A percentile compares a stretch with the other conserved stretches of the same genome.
phyloP scores from a whole-genome alignment of 2,888 invertebrate genomes.

The Orthosia cruda region DNA sequence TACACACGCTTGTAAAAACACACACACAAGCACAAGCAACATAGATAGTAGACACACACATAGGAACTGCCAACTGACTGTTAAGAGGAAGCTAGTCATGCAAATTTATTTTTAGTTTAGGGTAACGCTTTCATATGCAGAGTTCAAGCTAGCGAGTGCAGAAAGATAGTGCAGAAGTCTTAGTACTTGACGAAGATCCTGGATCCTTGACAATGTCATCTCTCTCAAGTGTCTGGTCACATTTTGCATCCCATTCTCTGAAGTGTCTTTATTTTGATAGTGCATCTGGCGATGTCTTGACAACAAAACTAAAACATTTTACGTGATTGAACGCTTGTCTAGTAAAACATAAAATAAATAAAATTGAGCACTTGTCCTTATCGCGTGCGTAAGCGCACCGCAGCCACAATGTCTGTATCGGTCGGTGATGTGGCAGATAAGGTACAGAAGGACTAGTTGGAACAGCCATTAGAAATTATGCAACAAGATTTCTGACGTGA shows the following conservation, averaged over 20 bases:
- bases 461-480: neutral
- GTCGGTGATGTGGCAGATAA: constrained; percentile 11
- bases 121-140: neutral
- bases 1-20: constrained; percentile 15
- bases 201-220: neutral
- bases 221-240: neutral
- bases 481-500: too few species aligned
- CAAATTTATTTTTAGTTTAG: constrained; percentile 9
- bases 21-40: neutral
- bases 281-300: neutral
- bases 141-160: neutral
- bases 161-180: neutral
- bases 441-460: constrained; percentile 32
- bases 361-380: constrained; percentile 67
- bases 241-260: neutral
- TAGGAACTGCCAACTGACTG: neutral
- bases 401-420: constrained; percentile 66
- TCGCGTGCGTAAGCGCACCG: constrained; percentile 62
- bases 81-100: constrained; percentile 57
- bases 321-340: constrained; percentile 8
- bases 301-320: constrained; percentile 16
- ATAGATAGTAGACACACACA: constrained; percentile 9
- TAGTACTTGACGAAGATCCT: neutral
- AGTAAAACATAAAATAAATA: constrained; percentile 39
- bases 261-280: neutral